Conservation (phyloP, 2,113 vertebrate genomes). For the Brachyistius frenatus region DNA sequence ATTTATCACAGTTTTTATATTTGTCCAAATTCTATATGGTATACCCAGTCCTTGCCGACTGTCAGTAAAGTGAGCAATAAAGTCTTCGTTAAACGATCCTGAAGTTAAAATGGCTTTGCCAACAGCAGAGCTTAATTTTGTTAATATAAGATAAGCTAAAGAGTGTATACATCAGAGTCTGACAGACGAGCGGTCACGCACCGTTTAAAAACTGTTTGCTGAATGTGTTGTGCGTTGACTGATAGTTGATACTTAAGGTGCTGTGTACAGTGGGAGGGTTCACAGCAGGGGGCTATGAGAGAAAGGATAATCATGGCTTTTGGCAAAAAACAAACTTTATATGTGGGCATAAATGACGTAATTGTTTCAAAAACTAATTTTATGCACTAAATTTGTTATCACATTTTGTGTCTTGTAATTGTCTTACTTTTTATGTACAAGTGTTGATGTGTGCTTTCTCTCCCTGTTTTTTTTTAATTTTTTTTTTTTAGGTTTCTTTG, state of each 20-base stretch:
- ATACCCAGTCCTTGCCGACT: not conserved
- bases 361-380: slow-evolving; percentile 8
- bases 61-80: not conserved
- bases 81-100: not conserved
- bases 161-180: too few relatives aligned
- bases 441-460: slow-evolving; percentile 20
- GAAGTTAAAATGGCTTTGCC: not conserved
- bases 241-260: not conserved
- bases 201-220: not conserved
- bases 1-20: too few relatives aligned
- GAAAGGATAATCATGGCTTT: slow-evolving; percentile 5
- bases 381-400: not conserved
- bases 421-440: not conserved
- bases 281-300: slow-evolving; percentile 15
- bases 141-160: not conserved
- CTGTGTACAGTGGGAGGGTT: slow-evolving; percentile 9
- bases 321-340: not conserved
- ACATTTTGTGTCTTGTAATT: not conserved
- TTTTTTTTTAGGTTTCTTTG: slow-evolving; percentile 53
- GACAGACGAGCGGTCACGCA: not conserved
- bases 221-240: not conserved
- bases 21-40: too few relatives aligned
- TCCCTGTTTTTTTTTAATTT: slow-evolving; percentile 46
- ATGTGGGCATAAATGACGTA: slow-evolving; percentile 8
- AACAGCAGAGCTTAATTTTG: not conserved